Conservation (phyloP, 2,113 vertebrate species). For the Vombatus ursinus region DNA sequence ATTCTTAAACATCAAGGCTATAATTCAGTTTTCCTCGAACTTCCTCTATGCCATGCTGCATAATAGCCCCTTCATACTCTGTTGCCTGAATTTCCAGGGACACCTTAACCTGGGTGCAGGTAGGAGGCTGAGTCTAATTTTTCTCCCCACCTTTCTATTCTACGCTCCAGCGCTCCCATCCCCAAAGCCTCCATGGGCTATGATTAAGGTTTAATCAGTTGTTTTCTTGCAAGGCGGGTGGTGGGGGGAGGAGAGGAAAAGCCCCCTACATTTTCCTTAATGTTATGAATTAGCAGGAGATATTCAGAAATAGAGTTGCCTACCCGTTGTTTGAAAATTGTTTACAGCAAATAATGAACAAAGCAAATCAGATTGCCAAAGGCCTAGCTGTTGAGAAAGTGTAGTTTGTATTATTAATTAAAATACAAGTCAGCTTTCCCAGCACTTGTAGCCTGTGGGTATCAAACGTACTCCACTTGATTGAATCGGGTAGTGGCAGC, state of each 20-base stretch:
- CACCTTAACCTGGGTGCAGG: not conserved
- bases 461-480: slow-evolving; percentile 97
- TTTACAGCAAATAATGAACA: slow-evolving; percentile 93
- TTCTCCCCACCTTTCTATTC: not conserved
- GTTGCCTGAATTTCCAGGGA: not conserved
- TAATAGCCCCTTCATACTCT: not conserved
- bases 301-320: slow-evolving; percentile 85
- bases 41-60: not conserved
- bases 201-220: slow-evolving; percentile 59
- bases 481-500: slow-evolving; percentile 97
- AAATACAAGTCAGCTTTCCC: slow-evolving; percentile 94
- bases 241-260: slow-evolving; percentile 49
- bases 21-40: not conserved
- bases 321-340: slow-evolving; percentile 89
- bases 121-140: slow-evolving; percentile 12
- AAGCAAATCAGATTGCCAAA: slow-evolving; percentile 88
- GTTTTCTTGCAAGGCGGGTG: slow-evolving; percentile 27
- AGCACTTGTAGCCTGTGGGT: slow-evolving; percentile 92
- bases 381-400: slow-evolving; percentile 91
- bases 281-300: slow-evolving; percentile 82
- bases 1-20: not conserved
- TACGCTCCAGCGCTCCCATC: slow-evolving; percentile 3
- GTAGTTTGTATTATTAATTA: slow-evolving; percentile 96
- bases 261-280: slow-evolving; percentile 65
- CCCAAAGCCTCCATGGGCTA: not conserved